Evolutionary conservation across 2,113 vertebrate genomes (phyloP), one percentile per base, ranked within the genome.

Genomic region (Elaphurus davidianus): DNA sequence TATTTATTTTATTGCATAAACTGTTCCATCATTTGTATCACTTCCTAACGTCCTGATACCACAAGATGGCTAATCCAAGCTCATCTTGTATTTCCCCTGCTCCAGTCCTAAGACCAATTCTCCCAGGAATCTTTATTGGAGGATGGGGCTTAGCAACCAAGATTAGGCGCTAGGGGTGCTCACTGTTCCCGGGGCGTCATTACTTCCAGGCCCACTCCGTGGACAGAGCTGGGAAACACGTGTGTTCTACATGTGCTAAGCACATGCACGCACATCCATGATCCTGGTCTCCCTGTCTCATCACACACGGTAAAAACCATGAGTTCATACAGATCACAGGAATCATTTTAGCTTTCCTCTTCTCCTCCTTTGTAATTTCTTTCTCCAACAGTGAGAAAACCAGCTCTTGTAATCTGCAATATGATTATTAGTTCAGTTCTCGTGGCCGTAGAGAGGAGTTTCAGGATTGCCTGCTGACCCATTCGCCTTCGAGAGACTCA

Each of bases 291-390:
- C 67, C 67, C n/a, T 40, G 10, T 33, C 79, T 33, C 19, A n/a
- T 1, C 19, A n/a, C 0, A 6, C 10, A 11, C 17, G n/a, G 40
- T 15, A 3, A 16, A 54, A 16, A 47, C 27, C 3, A 0, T 3
- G 40, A 16, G 19, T 30, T 17, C 15, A 27, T 7, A 3, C 6
- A 12, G 47, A 33, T 16, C 21, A 4, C 3, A 1, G 17, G 21
- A 2, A 3, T 23, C 28, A 4, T 59, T 27, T 59, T 16, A 28
- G 47, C 47, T 43, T 21, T 27, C 43, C 45, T 28, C 43, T 33
- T 28, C 57, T 47, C 43, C 28, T 45, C 12, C 1, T 40, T 7
- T 27, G 33, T 5, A 55, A 40, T 7, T n/a, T 19, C 25, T 33
- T 40, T 14, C n/a, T 7, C 59, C 71, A 21, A 23, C 27, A 30